phyloP scores from a whole-genome alignment of 2,797 vertebrate species.

The Gymnopithys bicolor region DNA sequence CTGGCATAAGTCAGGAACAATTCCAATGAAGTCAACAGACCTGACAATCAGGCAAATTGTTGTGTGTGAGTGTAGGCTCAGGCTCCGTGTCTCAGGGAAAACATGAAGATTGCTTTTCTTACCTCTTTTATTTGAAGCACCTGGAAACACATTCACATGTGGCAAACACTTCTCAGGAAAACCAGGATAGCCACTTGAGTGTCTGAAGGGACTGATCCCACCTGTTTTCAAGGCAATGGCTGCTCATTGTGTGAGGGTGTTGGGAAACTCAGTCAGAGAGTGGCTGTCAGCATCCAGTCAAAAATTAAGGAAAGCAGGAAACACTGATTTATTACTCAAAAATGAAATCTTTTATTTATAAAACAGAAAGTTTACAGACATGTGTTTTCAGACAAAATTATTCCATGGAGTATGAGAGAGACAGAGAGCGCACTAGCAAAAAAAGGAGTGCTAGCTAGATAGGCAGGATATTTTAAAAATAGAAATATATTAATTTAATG shows the following conservation, averaged over 20 bases:
- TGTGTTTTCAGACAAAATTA: background rate
- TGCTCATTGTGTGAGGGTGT: background rate
- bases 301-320: conserved; percentile 61
- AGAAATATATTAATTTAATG: background rate
- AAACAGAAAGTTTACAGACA: background rate
- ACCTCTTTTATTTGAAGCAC: background rate
- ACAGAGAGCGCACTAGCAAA: background rate
- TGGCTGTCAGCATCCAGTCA: conserved; percentile 39
- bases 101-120: background rate
- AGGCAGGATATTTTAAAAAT: background rate
- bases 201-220: conserved; percentile 26
- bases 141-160: background rate
- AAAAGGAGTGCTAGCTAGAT: background rate
- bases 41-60: background rate
- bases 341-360: conserved; percentile 10
- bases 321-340: conserved; percentile 38
- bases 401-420: background rate
- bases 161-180: conserved; percentile 24
- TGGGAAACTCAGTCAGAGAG: conserved; percentile 11
- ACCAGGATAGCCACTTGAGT: background rate
- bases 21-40: background rate
- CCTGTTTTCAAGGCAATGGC: background rate
- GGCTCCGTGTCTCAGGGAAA: background rate
- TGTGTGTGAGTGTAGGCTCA: background rate
- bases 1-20: background rate